Base-by-base conservation (phyloP, 2,113 vertebrate genomes). In the Poicephalus gulielmi region DNA sequence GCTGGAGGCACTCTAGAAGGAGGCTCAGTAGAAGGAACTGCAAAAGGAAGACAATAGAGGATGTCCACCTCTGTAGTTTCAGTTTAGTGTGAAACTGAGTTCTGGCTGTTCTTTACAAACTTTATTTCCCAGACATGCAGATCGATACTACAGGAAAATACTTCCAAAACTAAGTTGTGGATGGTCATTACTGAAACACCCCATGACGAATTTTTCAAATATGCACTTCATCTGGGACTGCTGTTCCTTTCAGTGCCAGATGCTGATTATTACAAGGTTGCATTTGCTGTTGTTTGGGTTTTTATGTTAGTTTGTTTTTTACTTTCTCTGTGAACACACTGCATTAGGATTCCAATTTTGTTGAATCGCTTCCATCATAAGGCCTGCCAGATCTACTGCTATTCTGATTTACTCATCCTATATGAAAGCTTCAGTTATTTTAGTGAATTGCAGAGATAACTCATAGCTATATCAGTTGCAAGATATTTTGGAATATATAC, bases 151-250 rank as follows among this genome's bases (percentile, higher is more conserved):
- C 41, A 73, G 62, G 83, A 92, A 92, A 94, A 71, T 86, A 76
- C 79, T 94, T 92, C 70, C 81, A 28, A 37, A 83, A 78, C 88
- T 73, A 95, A 83, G 66, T 84, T 66, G 59, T 87, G 73, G 66
- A 82, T 93, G 46, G 59, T 94, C 49, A n/a, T 88, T 86, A 78
- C 70, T 91, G 70, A 94, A 95, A 93, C 78, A 94, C 70, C 37
- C 91, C 57, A 37, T 91, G 94, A 96, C 80, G 92, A 89, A 73
- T 82, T 89, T 92, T 92, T 91, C 53, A 89, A 84, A 53, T 84
- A 81, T 49, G 69, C 78, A 37, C 62, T 92, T 95, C 39, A 44
- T 95, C 73, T 92, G 69, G 84, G 52, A 59, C 77, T 94, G 83
- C 71, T 88, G 73, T 68, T 92, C 35, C 50, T 89, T 92, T 94